These are phyloP conservation scores for Anastatus disparis DNA, from an alignment of 1,140 invertebrate genomes.

Conservation along the genomic window DNA sequence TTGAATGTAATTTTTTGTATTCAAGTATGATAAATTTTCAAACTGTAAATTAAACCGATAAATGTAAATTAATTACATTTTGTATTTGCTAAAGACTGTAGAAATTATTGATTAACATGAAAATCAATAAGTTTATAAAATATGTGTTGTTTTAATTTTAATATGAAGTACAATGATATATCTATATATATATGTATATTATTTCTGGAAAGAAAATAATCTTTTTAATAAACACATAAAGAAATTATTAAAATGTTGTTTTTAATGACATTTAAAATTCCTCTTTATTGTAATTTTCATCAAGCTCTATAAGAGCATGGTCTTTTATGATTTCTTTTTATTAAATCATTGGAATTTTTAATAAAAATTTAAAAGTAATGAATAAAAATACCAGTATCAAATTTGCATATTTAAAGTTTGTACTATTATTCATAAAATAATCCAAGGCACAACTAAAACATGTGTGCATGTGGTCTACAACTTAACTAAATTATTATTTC, in stretches of 20 bases:
- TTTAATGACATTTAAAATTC: not conserved
- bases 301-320: no score
- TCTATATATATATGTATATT: constrained; percentile 35
- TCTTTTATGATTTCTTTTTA: no score
- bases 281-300: not conserved
- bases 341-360: not conserved
- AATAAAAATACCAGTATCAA: constrained; percentile 24
- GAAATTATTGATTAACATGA: constrained; percentile 39
- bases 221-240: constrained; percentile 38
- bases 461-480: constrained; percentile 27
- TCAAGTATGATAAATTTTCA: constrained; percentile 22
- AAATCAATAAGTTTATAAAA: constrained; percentile 39
- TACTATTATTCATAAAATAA: constrained; percentile 42
- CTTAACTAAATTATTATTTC: constrained; percentile 19
- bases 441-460: constrained; percentile 40
- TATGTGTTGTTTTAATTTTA: constrained; percentile 41
- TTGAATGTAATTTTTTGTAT: constrained; percentile 36
- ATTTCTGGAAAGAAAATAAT: constrained; percentile 38
- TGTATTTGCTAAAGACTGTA: constrained; percentile 39
- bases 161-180: constrained; percentile 33
- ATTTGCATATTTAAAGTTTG: constrained; percentile 35
- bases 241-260: constrained; percentile 9
- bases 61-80: constrained; percentile 40
- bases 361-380: constrained; percentile 15
- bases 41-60: constrained; percentile 41